Percentiles rank a stretch among this genome's conserved stretches.
phyloP scores from a whole-genome alignment of 2,797 vertebrate species.

The Hippocampus kuda region DNA sequence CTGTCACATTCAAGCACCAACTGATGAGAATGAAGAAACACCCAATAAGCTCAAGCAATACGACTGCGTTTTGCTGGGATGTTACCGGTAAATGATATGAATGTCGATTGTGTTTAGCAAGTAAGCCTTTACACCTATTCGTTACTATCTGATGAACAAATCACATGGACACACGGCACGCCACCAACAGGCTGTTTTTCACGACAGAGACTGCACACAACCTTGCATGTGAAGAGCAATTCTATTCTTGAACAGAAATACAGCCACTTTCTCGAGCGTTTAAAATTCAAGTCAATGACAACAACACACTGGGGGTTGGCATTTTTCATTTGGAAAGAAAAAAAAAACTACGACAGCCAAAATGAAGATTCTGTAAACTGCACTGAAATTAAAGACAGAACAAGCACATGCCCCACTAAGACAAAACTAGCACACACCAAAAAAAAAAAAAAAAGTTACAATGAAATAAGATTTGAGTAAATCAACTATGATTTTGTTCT shows the following conservation, averaged over 20 bases:
- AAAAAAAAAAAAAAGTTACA: slow-evolving; percentile 17
- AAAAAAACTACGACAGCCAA: background rate
- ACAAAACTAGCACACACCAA: slow-evolving; percentile 45
- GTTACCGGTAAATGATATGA: background rate
- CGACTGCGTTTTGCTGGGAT: background rate
- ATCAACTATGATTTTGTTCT: slow-evolving; percentile 18
- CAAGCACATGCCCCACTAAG: slow-evolving; percentile 47
- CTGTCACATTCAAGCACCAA: slow-evolving; percentile 30
- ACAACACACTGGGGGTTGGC: background rate
- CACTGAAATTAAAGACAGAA: slow-evolving; percentile 31
- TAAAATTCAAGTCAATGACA: background rate
- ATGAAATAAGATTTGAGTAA: slow-evolving; percentile 2
- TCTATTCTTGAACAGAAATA: background rate
- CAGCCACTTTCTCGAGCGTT: background rate
- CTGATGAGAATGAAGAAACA: slow-evolving; percentile 22
- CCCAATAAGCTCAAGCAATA: slow-evolving; percentile 11
- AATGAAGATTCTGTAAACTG: background rate
- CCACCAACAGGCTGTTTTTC: background rate
- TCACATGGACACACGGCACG: background rate
- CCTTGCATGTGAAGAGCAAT: background rate
- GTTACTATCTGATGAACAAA: background rate
- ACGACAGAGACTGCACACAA: background rate
- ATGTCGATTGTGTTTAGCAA: background rate
- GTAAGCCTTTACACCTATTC: background rate
- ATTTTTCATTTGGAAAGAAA: background rate